Conservation (phyloP, 2,888 invertebrate genomes). For the Pyralis farinalis region DNA sequence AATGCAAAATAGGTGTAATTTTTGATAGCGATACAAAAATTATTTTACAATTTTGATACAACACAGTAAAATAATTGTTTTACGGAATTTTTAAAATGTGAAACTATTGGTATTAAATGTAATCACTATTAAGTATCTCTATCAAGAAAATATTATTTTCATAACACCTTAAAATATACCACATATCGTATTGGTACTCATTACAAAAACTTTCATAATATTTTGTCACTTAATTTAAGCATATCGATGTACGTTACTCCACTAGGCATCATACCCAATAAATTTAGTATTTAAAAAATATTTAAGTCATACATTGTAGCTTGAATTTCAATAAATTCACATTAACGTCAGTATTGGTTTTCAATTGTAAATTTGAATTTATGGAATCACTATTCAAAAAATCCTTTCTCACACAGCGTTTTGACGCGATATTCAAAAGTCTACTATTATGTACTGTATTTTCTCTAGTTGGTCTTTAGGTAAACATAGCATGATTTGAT, state of each 20-base stretch:
- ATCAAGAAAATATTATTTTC: slow-evolving; percentile 18
- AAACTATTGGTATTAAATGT: slow-evolving; percentile 3
- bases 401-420: slow-evolving; percentile 68
- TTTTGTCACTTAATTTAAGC: slow-evolving; percentile 21
- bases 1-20: too few species aligned
- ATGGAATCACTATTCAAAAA: slow-evolving; percentile 65
- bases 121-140: slow-evolving; percentile 20
- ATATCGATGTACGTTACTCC: slow-evolving; percentile 48
- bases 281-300: slow-evolving; percentile 69
- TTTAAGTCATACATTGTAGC: slow-evolving; percentile 43
- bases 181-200: slow-evolving; percentile 41
- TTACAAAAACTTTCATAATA: slow-evolving; percentile 20
- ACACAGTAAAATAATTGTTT: background rate
- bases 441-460: slow-evolving; percentile 23
- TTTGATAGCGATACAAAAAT: slow-evolving; percentile 7
- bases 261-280: slow-evolving; percentile 72
- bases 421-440: slow-evolving; percentile 30
- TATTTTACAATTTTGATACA: background rate
- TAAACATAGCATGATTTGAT: slow-evolving; percentile 47
- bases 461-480: slow-evolving; percentile 77
- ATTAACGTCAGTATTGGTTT: slow-evolving; percentile 46
- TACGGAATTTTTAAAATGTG: background rate
- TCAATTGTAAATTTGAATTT: slow-evolving; percentile 67
- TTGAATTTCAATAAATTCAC: slow-evolving; percentile 50
- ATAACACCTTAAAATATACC: slow-evolving; percentile 29